Evolutionary conservation across 2,113 vertebrate species (phyloP), one percentile per base, ranked within the genome.

Genomic region (Turdus rufiventris): DNA sequence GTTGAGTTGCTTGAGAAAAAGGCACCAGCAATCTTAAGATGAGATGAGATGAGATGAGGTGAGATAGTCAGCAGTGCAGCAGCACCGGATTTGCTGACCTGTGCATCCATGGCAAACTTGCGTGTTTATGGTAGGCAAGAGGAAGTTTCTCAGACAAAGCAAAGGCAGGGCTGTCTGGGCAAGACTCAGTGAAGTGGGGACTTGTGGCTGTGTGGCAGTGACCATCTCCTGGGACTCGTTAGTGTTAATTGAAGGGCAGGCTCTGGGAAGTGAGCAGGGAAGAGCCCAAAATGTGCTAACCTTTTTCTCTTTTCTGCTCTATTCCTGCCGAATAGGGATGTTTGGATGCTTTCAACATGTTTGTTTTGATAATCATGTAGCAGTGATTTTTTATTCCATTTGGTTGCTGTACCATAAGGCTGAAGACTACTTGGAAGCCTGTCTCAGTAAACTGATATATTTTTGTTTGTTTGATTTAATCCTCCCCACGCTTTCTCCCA

Each of bases 71-170:
- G 33, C 0, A 0, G 14, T 33, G 23, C 34, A 42, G 56, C 42
- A 86, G 38, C 19, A 26, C 54, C 1, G 5, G 43, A 56, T 89
- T 78, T 89, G 87, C 81, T 89, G 68, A 66, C 53, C 61, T 62
- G 43, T 28, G 34, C 4, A 0, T 77, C 82, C 21, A 8, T 43
- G 81, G 61, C 1, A 2, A 81, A 31, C 43, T 54, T 28, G 26
- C 0, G 3, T 60, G 60, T 75, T 94, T 63, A 65, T 56, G 70
- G 91, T 31, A 33, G 83, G 62, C 1, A 0, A 60, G 87, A 91
- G 93, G 89, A 94, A 89, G 85, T 74, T 93, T 51, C 53, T 78
- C 61, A 93, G 84, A 89, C 77, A 79, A 71, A 91, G 73, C 38
- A 84, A 63, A 85, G 58, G 56, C 63, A 67, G 70, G 40, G 62